These are phyloP conservation scores for Dexiosoma caninum DNA, from an alignment of 2,888 invertebrate genomes.

Conservation along the genomic window DNA sequence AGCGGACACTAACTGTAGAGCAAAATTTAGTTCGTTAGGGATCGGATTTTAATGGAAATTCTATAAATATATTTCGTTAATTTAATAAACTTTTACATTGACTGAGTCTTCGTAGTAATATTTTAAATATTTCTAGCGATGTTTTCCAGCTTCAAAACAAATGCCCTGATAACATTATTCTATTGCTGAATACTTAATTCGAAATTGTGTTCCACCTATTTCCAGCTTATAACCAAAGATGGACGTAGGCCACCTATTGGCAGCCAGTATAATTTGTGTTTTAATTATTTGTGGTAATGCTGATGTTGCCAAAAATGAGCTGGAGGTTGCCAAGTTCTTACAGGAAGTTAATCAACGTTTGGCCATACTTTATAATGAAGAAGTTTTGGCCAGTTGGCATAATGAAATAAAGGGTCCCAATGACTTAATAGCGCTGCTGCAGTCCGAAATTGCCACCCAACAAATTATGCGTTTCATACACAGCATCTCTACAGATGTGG, in stretches of 20 bases:
- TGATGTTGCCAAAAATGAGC: slow-evolving; percentile 41
- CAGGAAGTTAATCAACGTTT: slow-evolving; percentile 69
- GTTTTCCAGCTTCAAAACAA: too few relatives aligned
- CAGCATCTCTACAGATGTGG: slow-evolving; percentile 64
- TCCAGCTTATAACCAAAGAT: slow-evolving; percentile 4
- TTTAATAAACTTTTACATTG: too few relatives aligned
- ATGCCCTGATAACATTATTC: too few relatives aligned
- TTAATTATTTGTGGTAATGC: not conserved
- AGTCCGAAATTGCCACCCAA: slow-evolving; percentile 69
- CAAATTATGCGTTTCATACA: slow-evolving; percentile 68
- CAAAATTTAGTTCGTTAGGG: too few relatives aligned
- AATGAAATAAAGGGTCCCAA: slow-evolving; percentile 71
- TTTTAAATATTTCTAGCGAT: too few relatives aligned
- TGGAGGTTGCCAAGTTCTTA: slow-evolving; percentile 66
- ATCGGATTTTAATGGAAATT: too few relatives aligned
- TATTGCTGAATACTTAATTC: too few relatives aligned
- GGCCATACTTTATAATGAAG: slow-evolving; percentile 69
- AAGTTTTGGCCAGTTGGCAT: slow-evolving; percentile 69
- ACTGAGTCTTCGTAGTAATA: too few relatives aligned
- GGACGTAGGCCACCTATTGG: not conserved
- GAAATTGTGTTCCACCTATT: not conserved
- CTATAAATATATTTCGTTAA: too few relatives aligned
- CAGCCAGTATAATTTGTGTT: not conserved
- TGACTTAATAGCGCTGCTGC: slow-evolving; percentile 65
- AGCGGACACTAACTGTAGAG: too few relatives aligned